Evolutionary conservation across 1,140 invertebrate genomes (phyloP).

Genomic region (Zaprionus gabonicus): DNA sequence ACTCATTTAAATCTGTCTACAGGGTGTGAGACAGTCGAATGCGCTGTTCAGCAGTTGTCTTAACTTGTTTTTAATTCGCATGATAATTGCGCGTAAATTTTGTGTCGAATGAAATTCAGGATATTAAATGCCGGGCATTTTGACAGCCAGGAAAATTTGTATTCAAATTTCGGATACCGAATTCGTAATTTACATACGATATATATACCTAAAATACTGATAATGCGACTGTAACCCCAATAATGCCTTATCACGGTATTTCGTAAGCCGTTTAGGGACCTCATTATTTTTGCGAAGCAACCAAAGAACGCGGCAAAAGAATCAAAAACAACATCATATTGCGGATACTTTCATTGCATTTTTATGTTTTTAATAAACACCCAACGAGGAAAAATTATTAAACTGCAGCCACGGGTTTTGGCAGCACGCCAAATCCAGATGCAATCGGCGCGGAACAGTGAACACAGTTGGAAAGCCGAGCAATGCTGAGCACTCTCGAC

Average conservation of each 20-base stretch:
- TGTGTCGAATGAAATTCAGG: slow-evolving; percentile 4
- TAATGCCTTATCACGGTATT: not conserved
- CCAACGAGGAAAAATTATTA: slow-evolving; percentile 7
- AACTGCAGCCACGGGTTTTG: slow-evolving; percentile 6
- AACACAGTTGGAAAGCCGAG: not conserved
- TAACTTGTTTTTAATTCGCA: slow-evolving; percentile 21
- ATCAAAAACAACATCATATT: not conserved
- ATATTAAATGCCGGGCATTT: slow-evolving; percentile 26
- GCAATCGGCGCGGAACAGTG: not conserved
- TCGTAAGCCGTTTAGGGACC: not conserved
- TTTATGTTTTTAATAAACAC: slow-evolving; percentile 12
- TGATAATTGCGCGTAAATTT: slow-evolving; percentile 18
- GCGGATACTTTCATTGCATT: slow-evolving; percentile 7
- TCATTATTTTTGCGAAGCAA: not conserved
- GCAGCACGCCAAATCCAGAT: slow-evolving; percentile 5
- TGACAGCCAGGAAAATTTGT: slow-evolving; percentile 20
- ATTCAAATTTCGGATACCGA: slow-evolving; percentile 6
- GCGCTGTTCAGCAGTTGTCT: not conserved
- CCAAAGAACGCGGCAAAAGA: not conserved
- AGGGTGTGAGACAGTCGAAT: not conserved
- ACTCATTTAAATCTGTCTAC: not conserved
- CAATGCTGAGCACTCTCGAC: not conserved
- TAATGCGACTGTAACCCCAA: not conserved
- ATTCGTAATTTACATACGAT: not conserved
- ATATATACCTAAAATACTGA: not conserved